Percentiles rank a stretch among this genome's conserved stretches.
phyloP scores from a whole-genome alignment of 1,140 invertebrate genomes.

The Lucilia sericata region DNA sequence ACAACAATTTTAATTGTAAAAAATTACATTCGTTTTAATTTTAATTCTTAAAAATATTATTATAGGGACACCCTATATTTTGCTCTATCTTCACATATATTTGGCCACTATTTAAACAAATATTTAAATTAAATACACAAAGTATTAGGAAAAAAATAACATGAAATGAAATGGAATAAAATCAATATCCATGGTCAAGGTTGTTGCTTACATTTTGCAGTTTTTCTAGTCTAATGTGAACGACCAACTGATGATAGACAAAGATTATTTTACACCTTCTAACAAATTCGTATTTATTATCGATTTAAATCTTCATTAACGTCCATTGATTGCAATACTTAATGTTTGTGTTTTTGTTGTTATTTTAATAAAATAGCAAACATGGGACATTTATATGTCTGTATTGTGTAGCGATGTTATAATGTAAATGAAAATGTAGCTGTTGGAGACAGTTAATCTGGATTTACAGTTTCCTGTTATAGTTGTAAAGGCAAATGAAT shows the following conservation, averaged over 20 bases:
- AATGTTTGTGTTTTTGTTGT: too few species aligned
- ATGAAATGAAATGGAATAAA: slow-evolving; percentile 51
- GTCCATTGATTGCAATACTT: too few species aligned
- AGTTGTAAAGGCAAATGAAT: too few species aligned
- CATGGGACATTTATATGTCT: too few species aligned
- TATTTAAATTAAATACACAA: not conserved
- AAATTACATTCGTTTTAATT: too few species aligned
- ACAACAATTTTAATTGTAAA: not conserved
- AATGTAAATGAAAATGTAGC: too few species aligned
- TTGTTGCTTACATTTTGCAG: slow-evolving; percentile 33
- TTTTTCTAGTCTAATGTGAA: slow-evolving; percentile 17
- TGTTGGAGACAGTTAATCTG: too few species aligned
- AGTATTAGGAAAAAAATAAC: not conserved
- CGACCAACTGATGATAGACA: slow-evolving; percentile 45
- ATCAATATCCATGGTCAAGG: slow-evolving; percentile 67
- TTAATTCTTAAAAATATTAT: too few species aligned
- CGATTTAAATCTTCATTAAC: too few species aligned
- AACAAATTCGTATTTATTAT: not conserved
- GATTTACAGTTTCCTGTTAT: too few species aligned
- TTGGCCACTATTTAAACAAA: slow-evolving; percentile 8
- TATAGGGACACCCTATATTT: not conserved
- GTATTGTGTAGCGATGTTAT: too few species aligned
- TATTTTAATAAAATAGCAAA: too few species aligned
- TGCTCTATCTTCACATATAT: not conserved
- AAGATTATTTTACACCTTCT: not conserved